phyloP scores from a whole-genome alignment of 2,113 vertebrate species.

The Dipodomys merriami region DNA sequence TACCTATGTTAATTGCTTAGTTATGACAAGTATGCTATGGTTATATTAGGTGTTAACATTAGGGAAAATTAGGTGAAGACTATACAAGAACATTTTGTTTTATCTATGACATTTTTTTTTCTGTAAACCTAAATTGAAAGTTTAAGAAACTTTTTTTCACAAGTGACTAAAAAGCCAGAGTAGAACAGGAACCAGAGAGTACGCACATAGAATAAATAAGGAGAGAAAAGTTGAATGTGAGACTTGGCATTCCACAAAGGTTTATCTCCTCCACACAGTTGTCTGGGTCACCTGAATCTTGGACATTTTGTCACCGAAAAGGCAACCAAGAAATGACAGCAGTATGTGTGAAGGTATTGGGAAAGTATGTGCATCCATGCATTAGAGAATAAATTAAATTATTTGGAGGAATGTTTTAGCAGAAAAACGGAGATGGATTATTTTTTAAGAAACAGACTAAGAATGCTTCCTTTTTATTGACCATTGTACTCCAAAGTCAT shows the following conservation, averaged over 20 bases:
- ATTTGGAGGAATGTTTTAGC: background rate
- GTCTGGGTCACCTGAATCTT: background rate
- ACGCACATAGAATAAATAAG: slow-evolving; percentile 40
- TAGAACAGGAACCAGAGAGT: slow-evolving; percentile 35
- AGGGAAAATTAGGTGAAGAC: slow-evolving; percentile 27
- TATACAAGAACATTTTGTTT: slow-evolving; percentile 41
- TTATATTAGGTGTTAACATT: slow-evolving; percentile 60
- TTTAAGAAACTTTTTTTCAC: background rate
- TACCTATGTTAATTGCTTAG: slow-evolving; percentile 26
- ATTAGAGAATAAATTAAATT: background rate
- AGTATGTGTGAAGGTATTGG: background rate
- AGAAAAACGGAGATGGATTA: background rate
- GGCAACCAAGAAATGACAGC: background rate
- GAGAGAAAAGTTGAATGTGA: slow-evolving; percentile 37
- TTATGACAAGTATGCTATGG: slow-evolving; percentile 31
- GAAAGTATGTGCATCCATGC: background rate
- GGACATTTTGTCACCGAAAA: background rate
- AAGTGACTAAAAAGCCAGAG: slow-evolving; percentile 3
- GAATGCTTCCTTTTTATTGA: background rate
- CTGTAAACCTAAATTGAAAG: slow-evolving; percentile 53
- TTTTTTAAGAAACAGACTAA: slow-evolving; percentile 1
- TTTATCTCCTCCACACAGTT: background rate
- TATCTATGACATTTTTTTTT: slow-evolving; percentile 55
- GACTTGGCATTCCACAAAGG: background rate
- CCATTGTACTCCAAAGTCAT: background rate